Evolutionary conservation across 2,797 vertebrate species (phyloP), one percentile per base, ranked within the genome.

Genomic region (Hoplostethus atlanticus): DNA sequence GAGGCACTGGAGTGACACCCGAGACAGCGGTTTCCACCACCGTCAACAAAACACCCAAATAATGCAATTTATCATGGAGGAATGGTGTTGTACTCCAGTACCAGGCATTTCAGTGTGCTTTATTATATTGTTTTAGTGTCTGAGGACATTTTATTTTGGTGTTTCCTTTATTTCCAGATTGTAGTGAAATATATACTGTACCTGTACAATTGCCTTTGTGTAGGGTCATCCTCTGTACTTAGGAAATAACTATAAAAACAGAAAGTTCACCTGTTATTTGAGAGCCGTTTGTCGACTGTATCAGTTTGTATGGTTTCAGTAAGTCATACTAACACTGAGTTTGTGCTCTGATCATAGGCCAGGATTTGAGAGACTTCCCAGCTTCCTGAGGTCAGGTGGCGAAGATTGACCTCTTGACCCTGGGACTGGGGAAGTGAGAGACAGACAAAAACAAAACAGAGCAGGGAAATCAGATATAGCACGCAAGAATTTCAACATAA

Each of bases 281-380:
- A 50, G 30, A 44, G 3, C 11, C 3, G 2, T 6, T 63, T 28
- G 8, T 2, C 54, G 11, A 25, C 12, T n/a, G 13, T 13, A 30
- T 17, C 31, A 6, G 25, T 36, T 3, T 63, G 2, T 31, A 3
- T 17, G 9, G 16, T 40, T 15, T 65, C 21, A n/a, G 8, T 50
- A 8, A 16, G 5, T 55, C 30, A 2, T 8, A 55, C 93, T 91
- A 68, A 95, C 94, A 94, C 53, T 7, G 72, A 76, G 46, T 85
- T 62, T 9, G 52, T 58, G 31, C 4, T 80, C 75, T 95, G 87
- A 15, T 94, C 92, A 5, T 87, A 93, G 3, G 81, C 85, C 68
- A 93, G 69, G 44, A 94, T 85, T 2, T 79, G 64, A 53, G 89
- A 80, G 12, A 95, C 94, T n/a, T 95, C 94, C 94, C 94, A 95